Conservation (phyloP, 2,113 vertebrate genomes). For the Pelecanoides urinatrix region DNA sequence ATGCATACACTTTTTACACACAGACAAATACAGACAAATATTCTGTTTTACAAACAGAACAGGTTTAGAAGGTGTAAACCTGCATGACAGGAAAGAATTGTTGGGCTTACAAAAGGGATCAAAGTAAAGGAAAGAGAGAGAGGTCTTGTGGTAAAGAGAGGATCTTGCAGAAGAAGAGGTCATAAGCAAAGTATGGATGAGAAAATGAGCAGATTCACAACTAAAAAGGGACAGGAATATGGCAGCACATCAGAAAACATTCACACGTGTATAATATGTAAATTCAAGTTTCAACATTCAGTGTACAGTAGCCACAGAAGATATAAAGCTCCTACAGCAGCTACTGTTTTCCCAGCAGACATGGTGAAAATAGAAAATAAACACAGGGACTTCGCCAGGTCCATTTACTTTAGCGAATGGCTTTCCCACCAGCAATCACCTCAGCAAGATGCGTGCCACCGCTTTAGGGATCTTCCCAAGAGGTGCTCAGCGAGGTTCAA, state of each 20-base stretch:
- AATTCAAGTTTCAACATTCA: not conserved
- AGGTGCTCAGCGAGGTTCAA: not conserved
- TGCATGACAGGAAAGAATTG: not conserved
- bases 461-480: not conserved
- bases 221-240: not conserved
- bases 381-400: not conserved
- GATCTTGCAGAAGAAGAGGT: not conserved
- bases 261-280: not conserved
- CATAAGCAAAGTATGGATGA: not conserved
- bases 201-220: not conserved
- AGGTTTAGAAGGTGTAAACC: not conserved
- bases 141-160: not conserved
- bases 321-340: not conserved
- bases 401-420: not conserved
- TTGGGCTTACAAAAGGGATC: not conserved
- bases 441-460: not conserved
- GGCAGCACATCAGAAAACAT: not conserved
- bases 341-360: conserved; percentile 6
- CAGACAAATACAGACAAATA: not conserved
- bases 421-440: not conserved
- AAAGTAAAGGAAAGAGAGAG: not conserved
- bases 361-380: not conserved
- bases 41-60: too few relatives aligned
- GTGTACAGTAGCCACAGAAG: not conserved
- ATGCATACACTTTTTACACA: not conserved